Evolutionary conservation across 2,797 vertebrate species (phyloP).

Genomic region (Sylvilagus floridanus): DNA sequence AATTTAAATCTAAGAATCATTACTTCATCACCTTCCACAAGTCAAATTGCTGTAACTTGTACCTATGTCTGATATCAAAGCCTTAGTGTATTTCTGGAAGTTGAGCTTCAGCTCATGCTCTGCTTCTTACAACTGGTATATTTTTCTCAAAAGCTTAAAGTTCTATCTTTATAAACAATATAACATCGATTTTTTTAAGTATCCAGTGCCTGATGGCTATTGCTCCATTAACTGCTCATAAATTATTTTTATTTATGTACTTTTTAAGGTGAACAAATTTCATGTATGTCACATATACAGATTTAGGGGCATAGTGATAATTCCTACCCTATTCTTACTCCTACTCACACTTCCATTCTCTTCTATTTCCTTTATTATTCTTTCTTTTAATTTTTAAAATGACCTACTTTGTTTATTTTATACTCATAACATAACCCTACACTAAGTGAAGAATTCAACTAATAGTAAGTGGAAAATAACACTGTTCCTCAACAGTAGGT

Average conservation of each 20-base stretch:
- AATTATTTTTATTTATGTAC: background rate
- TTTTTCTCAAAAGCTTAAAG: background rate
- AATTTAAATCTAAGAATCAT: background rate
- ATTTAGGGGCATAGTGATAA: too few species aligned
- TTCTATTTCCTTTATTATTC: too few species aligned
- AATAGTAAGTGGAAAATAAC: too few species aligned
- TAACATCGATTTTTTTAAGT: background rate
- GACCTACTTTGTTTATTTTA: too few species aligned
- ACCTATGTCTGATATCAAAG: background rate
- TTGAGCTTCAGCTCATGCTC: background rate
- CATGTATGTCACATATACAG: too few species aligned
- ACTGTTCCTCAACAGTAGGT: too few species aligned
- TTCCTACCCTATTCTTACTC: too few species aligned
- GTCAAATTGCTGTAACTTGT: background rate
- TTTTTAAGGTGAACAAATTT: too few species aligned
- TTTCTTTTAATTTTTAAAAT: too few species aligned
- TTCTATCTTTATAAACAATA: background rate
- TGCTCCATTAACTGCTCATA: background rate
- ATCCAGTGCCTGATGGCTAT: background rate
- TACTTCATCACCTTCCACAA: background rate
- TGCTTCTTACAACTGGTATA: background rate
- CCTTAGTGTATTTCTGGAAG: background rate
- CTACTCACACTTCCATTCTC: too few species aligned
- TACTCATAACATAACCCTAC: too few species aligned
- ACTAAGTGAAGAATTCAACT: too few species aligned